Evolutionary conservation across 2,113 vertebrate genomes (phyloP).

Genomic region (Rhipidura dahli): DNA sequence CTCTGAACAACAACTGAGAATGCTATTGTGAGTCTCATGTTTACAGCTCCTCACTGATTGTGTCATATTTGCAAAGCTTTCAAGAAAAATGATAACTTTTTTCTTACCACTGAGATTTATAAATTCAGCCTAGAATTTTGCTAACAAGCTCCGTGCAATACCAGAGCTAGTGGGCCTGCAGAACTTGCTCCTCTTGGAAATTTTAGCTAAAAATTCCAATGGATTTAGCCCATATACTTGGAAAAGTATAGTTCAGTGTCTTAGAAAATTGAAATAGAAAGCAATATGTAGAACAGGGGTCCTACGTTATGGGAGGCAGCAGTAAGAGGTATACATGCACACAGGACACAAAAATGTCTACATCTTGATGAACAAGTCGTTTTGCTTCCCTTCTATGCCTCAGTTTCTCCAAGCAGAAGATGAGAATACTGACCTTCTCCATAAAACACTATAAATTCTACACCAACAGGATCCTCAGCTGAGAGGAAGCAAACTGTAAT

Average conservation of each 20-base stretch:
- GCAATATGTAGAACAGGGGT: background rate
- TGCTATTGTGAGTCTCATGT: background rate
- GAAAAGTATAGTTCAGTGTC: background rate
- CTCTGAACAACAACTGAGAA: background rate
- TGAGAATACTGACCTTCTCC: background rate
- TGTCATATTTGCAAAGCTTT: constrained; percentile 8
- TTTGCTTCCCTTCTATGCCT: background rate
- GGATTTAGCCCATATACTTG: background rate
- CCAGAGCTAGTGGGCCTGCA: background rate
- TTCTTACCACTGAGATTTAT: background rate
- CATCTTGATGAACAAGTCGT: background rate
- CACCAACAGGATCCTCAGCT: background rate
- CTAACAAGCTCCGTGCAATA: background rate
- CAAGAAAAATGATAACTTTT: background rate
- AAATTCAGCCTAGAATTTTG: background rate
- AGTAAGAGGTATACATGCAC: background rate
- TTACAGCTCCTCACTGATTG: constrained; percentile 11
- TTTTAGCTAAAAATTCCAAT: background rate
- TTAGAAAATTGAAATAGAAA: background rate
- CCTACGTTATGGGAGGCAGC: background rate
- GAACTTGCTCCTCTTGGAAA: background rate
- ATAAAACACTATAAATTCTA: background rate
- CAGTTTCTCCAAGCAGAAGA: background rate
- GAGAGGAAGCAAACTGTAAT: background rate
- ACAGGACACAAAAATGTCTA: background rate